phyloP scores from a whole-genome alignment of 2,888 invertebrate genomes.

The Pollenia angustigena region DNA sequence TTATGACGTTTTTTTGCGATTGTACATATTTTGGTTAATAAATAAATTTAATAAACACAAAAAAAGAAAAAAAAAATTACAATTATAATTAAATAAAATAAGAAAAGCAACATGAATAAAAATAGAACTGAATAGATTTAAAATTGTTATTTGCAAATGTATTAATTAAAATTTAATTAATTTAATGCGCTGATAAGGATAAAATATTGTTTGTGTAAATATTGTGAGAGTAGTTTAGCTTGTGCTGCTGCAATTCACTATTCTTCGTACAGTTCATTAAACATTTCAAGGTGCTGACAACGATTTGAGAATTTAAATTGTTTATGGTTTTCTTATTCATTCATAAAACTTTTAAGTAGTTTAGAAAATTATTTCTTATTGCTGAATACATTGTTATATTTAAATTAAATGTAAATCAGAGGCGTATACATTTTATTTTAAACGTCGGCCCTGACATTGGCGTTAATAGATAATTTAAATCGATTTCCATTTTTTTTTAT shows the following conservation, averaged over 20 bases:
- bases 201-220: not conserved
- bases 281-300: slow-evolving; percentile 3
- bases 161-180: not conserved
- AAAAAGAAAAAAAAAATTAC: not conserved
- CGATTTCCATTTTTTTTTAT: no score
- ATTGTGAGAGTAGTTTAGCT: not conserved
- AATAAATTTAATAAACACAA: not conserved
- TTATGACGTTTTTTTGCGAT: slow-evolving; percentile 3
- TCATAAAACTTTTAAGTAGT: slow-evolving; percentile 3
- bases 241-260: not conserved
- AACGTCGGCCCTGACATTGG: no score
- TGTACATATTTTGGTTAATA: not conserved
- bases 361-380: not conserved
- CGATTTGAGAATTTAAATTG: not conserved
- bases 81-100: no score
- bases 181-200: slow-evolving; percentile 3
- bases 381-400: not conserved
- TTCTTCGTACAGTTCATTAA: no score
- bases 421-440: no score
- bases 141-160: not conserved
- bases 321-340: not conserved
- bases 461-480: no score
- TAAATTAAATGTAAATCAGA: not conserved
- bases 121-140: not conserved
- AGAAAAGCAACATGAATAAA: not conserved